These are phyloP conservation scores for Hipparchia semele DNA, from an alignment of 2,888 invertebrate genomes.

Conservation along the genomic window DNA sequence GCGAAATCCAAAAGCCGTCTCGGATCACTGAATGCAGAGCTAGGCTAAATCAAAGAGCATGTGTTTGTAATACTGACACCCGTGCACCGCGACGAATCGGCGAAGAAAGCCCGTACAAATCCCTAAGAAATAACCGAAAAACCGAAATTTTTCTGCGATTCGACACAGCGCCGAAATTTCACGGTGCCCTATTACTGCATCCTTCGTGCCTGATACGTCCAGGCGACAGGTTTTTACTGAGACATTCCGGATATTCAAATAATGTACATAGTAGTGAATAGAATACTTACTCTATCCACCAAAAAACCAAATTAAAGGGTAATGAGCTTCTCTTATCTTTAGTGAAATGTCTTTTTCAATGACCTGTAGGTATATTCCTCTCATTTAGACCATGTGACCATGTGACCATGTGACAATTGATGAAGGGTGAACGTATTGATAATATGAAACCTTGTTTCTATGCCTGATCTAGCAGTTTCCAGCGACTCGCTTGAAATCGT, in stretches of 20 bases:
- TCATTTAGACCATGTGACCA: too few relatives aligned
- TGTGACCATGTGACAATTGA: too few relatives aligned
- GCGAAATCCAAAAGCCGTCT: constrained; percentile 78
- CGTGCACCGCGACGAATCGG: constrained; percentile 77
- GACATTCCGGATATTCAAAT: background rate
- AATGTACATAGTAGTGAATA: too few relatives aligned
- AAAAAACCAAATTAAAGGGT: background rate
- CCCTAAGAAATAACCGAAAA: constrained; percentile 83
- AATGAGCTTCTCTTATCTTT: too few relatives aligned
- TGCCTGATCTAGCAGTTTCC: too few relatives aligned
- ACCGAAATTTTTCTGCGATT: constrained; percentile 83
- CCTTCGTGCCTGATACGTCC: background rate
- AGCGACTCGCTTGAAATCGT: too few relatives aligned
- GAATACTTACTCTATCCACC: too few relatives aligned
- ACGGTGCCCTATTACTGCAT: constrained; percentile 73
- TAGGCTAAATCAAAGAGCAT: constrained; percentile 75
- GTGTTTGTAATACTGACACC: constrained; percentile 81
- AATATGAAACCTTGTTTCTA: too few relatives aligned
- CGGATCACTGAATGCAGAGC: constrained; percentile 63
- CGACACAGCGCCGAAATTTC: constrained; percentile 75
- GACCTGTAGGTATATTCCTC: too few relatives aligned
- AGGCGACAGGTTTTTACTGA: background rate
- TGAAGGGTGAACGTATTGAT: too few relatives aligned
- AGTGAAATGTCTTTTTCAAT: too few relatives aligned
- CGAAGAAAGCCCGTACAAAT: constrained; percentile 83